A percentile compares a stretch with the other conserved stretches of the same genome.
phyloP scores from a whole-genome alignment of 2,113 vertebrate genomes.

The Lutjanus erythropterus region DNA sequence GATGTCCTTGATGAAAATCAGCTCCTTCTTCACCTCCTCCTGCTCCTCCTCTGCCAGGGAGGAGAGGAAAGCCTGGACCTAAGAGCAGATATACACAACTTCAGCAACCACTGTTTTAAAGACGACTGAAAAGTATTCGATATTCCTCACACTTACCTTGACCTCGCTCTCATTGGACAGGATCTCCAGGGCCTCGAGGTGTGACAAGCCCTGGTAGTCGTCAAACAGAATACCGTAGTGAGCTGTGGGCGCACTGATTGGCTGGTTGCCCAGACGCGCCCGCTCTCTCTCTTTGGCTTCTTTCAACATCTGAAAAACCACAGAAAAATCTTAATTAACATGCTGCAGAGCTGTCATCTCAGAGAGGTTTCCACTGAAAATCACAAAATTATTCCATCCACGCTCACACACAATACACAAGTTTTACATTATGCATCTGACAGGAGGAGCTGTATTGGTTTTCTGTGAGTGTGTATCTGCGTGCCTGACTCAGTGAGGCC shows the following conservation, averaged over 20 bases:
- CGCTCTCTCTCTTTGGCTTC: conserved; percentile 98
- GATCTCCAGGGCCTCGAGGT: conserved; percentile 98
- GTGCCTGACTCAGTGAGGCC: conserved; percentile 94
- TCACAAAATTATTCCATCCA: conserved; percentile 1
- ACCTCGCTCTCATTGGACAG: conserved; percentile 96
- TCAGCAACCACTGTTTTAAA: not conserved
- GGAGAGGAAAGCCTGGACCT: conserved; percentile 93
- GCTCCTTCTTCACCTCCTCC: conserved; percentile 90
- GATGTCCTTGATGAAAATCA: conserved; percentile 94
- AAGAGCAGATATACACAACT: not conserved
- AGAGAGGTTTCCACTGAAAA: conserved; percentile 16
- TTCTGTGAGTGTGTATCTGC: conserved; percentile 1
- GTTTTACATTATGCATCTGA: conserved; percentile 11
- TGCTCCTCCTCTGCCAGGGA: conserved; percentile 87
- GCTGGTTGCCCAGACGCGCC: conserved; percentile 89
- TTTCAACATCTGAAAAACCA: conserved; percentile 89
- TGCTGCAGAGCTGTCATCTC: not conserved
- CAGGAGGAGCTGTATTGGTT: not conserved
- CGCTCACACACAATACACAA: not conserved
- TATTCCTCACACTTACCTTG: conserved; percentile 83
- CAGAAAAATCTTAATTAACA: not conserved
- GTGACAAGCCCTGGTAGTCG: conserved; percentile 96
- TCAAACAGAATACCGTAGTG: conserved; percentile 98
- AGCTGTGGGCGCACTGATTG: conserved; percentile 89
- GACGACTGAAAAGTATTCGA: not conserved